These are phyloP conservation scores for Ips typographus DNA, from an alignment of 1,140 invertebrate genomes.

Conservation along the genomic window DNA sequence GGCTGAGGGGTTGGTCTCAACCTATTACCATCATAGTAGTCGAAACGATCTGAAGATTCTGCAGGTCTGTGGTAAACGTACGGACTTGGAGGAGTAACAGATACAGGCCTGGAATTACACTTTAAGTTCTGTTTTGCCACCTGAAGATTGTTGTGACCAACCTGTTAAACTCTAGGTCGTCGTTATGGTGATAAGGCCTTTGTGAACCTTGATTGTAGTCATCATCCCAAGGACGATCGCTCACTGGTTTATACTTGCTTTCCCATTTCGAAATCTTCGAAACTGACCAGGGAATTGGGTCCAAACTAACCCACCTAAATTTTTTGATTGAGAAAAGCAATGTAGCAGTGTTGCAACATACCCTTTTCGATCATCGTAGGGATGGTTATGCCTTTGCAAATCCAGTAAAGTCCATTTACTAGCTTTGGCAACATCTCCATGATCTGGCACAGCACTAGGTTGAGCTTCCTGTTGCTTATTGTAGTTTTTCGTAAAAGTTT, in stretches of 20 bases:
- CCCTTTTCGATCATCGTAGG: slow-evolving; percentile 66
- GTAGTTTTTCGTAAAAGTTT: slow-evolving; percentile 21
- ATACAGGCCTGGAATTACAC: slow-evolving; percentile 24
- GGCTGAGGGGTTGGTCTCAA: slow-evolving; percentile 23
- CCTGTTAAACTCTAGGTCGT: slow-evolving; percentile 18
- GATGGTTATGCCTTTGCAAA: slow-evolving; percentile 58
- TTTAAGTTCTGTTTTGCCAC: background rate
- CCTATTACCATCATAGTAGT: slow-evolving; percentile 19
- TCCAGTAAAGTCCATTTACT: slow-evolving; percentile 56
- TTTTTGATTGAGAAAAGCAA: background rate
- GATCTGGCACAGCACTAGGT: background rate
- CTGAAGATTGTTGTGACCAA: background rate
- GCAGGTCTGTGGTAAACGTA: slow-evolving; percentile 23
- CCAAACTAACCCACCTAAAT: slow-evolving; percentile 69
- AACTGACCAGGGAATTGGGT: slow-evolving; percentile 75
- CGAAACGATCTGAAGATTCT: slow-evolving; percentile 31
- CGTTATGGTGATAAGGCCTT: slow-evolving; percentile 16
- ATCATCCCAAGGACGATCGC: slow-evolving; percentile 36
- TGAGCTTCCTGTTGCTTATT: background rate
- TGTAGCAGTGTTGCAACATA: background rate
- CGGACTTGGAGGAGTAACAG: slow-evolving; percentile 29
- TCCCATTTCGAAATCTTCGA: slow-evolving; percentile 81
- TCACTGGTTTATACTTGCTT: slow-evolving; percentile 42
- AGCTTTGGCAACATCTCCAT: background rate
- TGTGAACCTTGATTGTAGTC: background rate